A percentile compares a stretch with the other conserved stretches of the same genome.
Evolutionary conservation across 2,113 vertebrate genomes (phyloP).

Genomic region (Vidua chalybeata): DNA sequence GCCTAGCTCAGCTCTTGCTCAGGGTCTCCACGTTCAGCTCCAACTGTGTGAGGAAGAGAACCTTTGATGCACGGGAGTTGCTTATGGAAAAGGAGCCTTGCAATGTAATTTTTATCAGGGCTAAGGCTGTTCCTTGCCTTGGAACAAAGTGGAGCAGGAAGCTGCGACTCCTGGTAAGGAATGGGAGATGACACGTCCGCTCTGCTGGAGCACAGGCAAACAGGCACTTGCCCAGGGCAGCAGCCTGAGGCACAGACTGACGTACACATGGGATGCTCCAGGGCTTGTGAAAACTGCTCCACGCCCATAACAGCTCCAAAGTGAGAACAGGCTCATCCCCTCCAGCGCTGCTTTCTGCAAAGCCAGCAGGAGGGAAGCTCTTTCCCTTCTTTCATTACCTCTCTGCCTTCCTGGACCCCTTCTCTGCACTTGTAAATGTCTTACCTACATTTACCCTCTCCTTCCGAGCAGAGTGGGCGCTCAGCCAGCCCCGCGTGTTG

Average conservation of each 20-base stretch:
- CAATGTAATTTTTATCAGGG: background rate
- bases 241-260: background rate
- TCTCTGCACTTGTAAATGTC: background rate
- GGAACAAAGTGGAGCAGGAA: background rate
- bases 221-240: background rate
- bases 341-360: background rate
- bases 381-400: background rate
- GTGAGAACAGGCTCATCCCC: background rate
- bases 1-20: background rate
- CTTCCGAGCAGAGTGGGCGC: background rate
- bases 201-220: background rate
- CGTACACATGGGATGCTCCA: background rate
- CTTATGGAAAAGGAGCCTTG: background rate
- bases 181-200: background rate
- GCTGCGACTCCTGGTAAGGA: background rate
- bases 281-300: background rate
- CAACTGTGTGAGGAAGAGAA: background rate
- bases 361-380: background rate
- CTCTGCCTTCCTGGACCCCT: background rate
- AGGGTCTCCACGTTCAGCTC: background rate
- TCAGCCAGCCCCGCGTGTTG: fast-evolving
- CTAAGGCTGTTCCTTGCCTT: background rate
- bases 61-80: background rate
- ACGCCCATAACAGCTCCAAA: background rate
- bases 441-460: background rate